A percentile compares a stretch with the other conserved stretches of the same genome.
Evolutionary conservation across 1,140 invertebrate species (phyloP).

Genomic region (Drosophila lacertosa): DNA sequence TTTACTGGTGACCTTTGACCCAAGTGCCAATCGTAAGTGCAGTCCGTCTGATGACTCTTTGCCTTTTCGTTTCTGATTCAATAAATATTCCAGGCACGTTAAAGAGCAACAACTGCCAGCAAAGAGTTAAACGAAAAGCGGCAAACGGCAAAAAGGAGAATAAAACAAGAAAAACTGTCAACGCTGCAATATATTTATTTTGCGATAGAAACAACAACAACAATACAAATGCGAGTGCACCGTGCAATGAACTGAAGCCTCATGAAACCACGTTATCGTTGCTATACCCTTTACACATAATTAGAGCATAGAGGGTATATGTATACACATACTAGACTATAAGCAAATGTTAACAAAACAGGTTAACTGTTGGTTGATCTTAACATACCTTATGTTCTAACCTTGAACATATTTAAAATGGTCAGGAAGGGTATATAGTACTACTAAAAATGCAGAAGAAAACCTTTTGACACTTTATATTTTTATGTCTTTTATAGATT

Average conservation of each 20-base stretch:
- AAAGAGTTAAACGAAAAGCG: constrained; percentile 1
- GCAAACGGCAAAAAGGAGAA: neutral
- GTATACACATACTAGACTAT: no score
- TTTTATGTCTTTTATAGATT: no score
- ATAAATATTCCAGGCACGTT: constrained; percentile 52
- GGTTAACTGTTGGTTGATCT: no score
- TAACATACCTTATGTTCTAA: no score
- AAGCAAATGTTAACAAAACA: no score
- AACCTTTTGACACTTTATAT: no score
- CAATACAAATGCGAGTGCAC: constrained; percentile 22
- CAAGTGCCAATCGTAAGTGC: constrained; percentile 15
- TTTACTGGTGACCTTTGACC: neutral
- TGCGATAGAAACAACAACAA: neutral
- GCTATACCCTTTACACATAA: neutral
- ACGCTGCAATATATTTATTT: constrained; percentile 26
- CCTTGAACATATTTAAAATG: no score
- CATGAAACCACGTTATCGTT: constrained; percentile 15
- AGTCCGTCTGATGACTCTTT: constrained; percentile 3
- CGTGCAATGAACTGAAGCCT: constrained; percentile 43
- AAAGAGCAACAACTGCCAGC: constrained; percentile 4
- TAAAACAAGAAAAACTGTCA: constrained; percentile 10
- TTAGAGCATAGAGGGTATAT: neutral
- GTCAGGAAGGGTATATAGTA: no score
- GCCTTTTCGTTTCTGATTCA: neutral
- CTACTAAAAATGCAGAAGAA: no score